A percentile compares a stretch with the other conserved stretches of the same genome.
phyloP scores from a whole-genome alignment of 2,888 invertebrate species.

The Brachylomia viminalis region DNA sequence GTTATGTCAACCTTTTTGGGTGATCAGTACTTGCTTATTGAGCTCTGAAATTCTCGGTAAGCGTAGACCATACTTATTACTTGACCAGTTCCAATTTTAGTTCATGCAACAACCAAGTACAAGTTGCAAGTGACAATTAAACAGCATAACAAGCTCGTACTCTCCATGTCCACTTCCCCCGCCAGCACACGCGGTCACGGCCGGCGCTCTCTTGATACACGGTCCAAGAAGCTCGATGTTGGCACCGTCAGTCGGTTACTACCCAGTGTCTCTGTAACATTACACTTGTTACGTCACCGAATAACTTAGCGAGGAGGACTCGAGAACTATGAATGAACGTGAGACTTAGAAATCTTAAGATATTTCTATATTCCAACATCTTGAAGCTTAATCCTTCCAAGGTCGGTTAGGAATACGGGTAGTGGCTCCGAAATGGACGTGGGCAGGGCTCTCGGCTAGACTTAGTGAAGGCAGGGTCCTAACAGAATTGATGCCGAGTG shows the following conservation, averaged over 20 bases:
- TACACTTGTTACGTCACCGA: constrained; percentile 49
- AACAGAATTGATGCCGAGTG: neutral
- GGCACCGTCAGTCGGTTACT: constrained; percentile 60
- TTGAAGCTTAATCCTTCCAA: neutral
- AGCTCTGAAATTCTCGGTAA: neutral
- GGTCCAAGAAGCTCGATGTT: constrained; percentile 69
- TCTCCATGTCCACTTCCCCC: constrained; percentile 50
- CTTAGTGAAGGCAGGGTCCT: too few species aligned
- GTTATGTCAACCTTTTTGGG: neutral
- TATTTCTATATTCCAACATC: neutral
- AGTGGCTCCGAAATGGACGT: neutral
- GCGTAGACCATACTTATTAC: neutral
- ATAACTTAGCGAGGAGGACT: constrained; percentile 17
- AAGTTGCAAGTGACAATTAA: neutral
- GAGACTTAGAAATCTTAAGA: neutral
- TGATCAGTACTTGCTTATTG: too few species aligned
- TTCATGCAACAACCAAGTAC: neutral
- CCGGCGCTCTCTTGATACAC: constrained; percentile 70
- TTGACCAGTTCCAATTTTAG: neutral
- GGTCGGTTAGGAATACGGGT: neutral
- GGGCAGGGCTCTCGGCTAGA: neutral
- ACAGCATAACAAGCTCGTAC: neutral
- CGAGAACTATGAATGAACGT: constrained; percentile 5
- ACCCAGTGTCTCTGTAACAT: constrained; percentile 52
- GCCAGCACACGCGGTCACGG: constrained; percentile 66